Evolutionary conservation across 2,888 invertebrate species (phyloP).

Genomic region (Rotaria socialis): DNA sequence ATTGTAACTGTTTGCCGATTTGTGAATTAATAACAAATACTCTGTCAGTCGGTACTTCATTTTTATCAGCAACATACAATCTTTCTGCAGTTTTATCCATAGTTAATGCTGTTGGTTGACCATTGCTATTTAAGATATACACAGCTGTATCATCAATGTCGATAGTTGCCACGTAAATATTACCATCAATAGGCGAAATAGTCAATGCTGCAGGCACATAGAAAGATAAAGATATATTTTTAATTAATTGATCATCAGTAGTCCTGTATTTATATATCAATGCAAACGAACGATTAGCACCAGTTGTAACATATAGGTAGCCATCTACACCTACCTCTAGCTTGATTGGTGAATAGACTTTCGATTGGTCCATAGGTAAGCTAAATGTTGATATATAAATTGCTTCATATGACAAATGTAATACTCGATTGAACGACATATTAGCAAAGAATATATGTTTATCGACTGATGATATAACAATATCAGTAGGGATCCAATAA

Average conservation of each 20-base stretch:
- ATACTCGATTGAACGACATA: not conserved
- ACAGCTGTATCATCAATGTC: not conserved
- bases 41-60: not conserved
- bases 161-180: not conserved
- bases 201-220: not conserved
- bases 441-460: slow-evolving; percentile 1
- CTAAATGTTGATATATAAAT: not conserved
- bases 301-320: not conserved
- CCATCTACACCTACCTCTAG: not conserved
- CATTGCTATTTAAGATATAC: not conserved
- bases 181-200: not conserved
- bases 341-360: not conserved
- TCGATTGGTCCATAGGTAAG: not conserved
- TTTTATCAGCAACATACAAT: not conserved
- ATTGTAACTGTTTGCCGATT: not conserved
- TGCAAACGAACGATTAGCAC: not conserved
- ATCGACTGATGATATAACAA: not conserved
- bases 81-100: not conserved
- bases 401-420: not conserved
- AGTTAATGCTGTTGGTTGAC: not conserved
- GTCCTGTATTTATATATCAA: not conserved
- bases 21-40: not conserved
- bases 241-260: not conserved
- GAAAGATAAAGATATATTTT: not conserved
- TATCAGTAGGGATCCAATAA: not conserved